Conservation (phyloP, 2,797 vertebrate genomes). For the Sciurus carolinensis region DNA sequence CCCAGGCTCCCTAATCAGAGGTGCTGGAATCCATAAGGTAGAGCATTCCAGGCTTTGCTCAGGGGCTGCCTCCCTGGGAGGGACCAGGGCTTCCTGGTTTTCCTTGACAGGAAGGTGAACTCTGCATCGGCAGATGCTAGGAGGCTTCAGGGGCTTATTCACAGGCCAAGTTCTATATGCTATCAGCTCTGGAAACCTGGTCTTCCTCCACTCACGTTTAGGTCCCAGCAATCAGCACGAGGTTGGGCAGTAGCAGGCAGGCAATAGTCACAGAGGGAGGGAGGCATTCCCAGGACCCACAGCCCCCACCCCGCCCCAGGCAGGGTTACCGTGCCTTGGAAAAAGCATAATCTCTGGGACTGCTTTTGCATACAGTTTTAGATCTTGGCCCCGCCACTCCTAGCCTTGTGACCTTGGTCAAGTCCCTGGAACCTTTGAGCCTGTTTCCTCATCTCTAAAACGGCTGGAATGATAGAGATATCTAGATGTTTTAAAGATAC, state of each 20-base stretch:
- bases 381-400: not conserved
- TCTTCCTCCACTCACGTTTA: not conserved
- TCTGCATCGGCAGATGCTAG: not conserved
- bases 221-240: not conserved
- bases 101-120: not conserved
- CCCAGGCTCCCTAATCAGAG: not conserved
- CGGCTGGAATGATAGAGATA: not conserved
- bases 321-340: rapidly evolving
- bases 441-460: conserved; percentile 59
- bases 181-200: not conserved
- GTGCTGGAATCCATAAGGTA: not conserved
- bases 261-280: not conserved
- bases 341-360: not conserved
- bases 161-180: not conserved
- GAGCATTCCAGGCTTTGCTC: not conserved
- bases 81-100: not conserved
- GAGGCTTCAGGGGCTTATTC: not conserved
- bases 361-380: not conserved
- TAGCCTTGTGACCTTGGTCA: not conserved
- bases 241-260: not conserved
- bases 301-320: not conserved
- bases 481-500: not conserved
- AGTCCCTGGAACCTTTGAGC: not conserved
- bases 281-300: not conserved
- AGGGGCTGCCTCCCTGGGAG: not conserved